Conservation (phyloP, 1,140 invertebrate genomes). For the Zaprionus capensis region DNA sequence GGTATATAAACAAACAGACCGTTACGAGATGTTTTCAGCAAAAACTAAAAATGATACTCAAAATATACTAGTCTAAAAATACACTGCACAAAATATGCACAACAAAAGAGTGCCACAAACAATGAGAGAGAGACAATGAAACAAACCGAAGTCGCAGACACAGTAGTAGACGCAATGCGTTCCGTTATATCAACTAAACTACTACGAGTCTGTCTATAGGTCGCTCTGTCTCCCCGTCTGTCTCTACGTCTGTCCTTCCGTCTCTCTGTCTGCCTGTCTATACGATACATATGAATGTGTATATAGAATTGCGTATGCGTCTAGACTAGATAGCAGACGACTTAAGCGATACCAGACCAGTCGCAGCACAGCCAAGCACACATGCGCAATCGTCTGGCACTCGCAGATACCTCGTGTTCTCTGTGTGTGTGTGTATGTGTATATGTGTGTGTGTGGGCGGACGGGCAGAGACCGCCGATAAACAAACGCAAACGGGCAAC, state of each 20-base stretch:
- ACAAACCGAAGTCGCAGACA: slow-evolving; percentile 5
- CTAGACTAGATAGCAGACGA: slow-evolving; percentile 82
- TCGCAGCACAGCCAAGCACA: slow-evolving; percentile 47
- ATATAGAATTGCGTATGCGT: slow-evolving; percentile 52
- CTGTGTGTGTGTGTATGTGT: background rate
- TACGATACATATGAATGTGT: slow-evolving; percentile 26
- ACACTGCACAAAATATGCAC: slow-evolving; percentile 29
- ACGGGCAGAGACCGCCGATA: slow-evolving; percentile 37
- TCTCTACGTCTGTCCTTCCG: background rate
- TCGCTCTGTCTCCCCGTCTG: background rate
- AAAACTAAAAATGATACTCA: slow-evolving; percentile 24
- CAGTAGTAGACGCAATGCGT: slow-evolving; percentile 30
- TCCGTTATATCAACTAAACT: slow-evolving; percentile 28
- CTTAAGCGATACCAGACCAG: slow-evolving; percentile 68
- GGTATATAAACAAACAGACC: slow-evolving; percentile 46
- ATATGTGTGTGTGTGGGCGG: slow-evolving; percentile 35
- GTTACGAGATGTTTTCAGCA: slow-evolving; percentile 39
- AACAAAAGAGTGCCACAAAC: slow-evolving; percentile 20
- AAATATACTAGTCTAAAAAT: slow-evolving; percentile 42
- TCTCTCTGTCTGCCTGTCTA: slow-evolving; percentile 1
- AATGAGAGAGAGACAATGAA: slow-evolving; percentile 39
- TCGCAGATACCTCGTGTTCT: slow-evolving; percentile 30
- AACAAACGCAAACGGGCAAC: slow-evolving; percentile 40
- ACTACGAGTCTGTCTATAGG: slow-evolving; percentile 1
- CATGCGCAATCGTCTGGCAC: slow-evolving; percentile 64